Evolutionary conservation across 2,888 invertebrate genomes (phyloP), one percentile per base, ranked within the genome.

Genomic region (Clusia tigrina): DNA sequence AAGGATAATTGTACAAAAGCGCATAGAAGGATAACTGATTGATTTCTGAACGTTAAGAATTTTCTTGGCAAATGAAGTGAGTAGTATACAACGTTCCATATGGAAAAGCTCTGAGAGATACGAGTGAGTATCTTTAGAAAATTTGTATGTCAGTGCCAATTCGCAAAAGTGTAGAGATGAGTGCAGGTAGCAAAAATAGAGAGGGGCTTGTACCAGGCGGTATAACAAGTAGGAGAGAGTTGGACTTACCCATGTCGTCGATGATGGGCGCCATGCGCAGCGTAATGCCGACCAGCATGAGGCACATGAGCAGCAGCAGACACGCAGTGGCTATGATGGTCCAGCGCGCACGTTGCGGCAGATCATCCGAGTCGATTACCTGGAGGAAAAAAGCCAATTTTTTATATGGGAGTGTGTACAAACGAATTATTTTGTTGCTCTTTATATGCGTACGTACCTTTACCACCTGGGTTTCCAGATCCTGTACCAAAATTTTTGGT

Each of bases 241-340:
- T 15, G 54, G 60, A 89, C 93, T 91, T 85, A 96, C 96, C 95
- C 91, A 96, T 93, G 78, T 95, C 95, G 81, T 96, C 96, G 77
- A 96, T 96, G 71, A 96, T 91, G 12, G 96, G 96, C 15, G 96
- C 95, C 94, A 96, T 95, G 68, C 95, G 87, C 26, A 96, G 86
- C 2, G 96, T 96, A 62, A 96, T 92, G 17, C 95, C 96, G 26
- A 96, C 95, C 65, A 96, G 86, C 69, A 96, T 87, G 74, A 96
- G 88, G 84, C 95, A 95, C 86, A 95, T 92, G 78, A 94, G 89
- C 64, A 96, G 88, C 69, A 96, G 86, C 67, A 95, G 86, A 78
- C 93, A 93, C 66, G 95, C 95, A 51, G 95, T 95, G 75, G 93
- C 91, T 83, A 95, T 93, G 82, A 96, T 95, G 58, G 95, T 94